A percentile compares a stretch with the other conserved stretches of the same genome.
Conservation (phyloP, 2,888 invertebrate genomes). For the Harpalus rubripes region DNA sequence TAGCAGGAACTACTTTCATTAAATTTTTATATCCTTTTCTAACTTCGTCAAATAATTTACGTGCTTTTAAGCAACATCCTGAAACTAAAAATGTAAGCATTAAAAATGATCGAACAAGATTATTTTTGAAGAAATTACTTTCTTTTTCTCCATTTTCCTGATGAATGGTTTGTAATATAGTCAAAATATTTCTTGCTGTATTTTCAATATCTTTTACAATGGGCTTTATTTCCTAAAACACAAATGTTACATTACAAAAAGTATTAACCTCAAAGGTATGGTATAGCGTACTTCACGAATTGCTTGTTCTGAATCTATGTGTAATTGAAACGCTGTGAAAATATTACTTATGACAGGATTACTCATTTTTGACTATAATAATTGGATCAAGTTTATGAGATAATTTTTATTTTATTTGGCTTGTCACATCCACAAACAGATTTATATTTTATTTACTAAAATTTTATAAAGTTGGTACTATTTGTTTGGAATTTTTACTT, state of each 20-base stretch:
- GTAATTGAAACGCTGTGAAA: constrained; percentile 88
- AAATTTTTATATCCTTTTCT: constrained; percentile 83
- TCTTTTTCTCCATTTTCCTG: constrained; percentile 83
- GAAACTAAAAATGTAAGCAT: constrained; percentile 78
- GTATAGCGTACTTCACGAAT: constrained; percentile 84
- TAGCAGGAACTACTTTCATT: constrained; percentile 83
- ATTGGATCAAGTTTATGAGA: not conserved
- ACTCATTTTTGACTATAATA: constrained; percentile 60
- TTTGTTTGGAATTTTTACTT: too few relatives aligned
- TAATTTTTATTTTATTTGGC: not conserved
- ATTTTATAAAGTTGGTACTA: too few relatives aligned
- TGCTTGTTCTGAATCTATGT: constrained; percentile 88
- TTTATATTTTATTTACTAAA: not conserved
- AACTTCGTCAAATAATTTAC: constrained; percentile 84
- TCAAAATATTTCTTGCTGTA: constrained; percentile 87
- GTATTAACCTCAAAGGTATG: constrained; percentile 68
- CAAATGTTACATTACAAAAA: constrained; percentile 68
- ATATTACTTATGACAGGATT: constrained; percentile 79
- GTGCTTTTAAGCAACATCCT: constrained; percentile 82
- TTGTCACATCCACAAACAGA: not conserved
- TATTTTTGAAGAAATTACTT: constrained; percentile 78
- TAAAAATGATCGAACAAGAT: not conserved
- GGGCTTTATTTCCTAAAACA: constrained; percentile 82
- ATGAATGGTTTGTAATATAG: constrained; percentile 90
- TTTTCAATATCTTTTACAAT: constrained; percentile 89